Evolutionary conservation across 1,140 invertebrate species (phyloP).

Genomic region (Forficula auricularia): DNA sequence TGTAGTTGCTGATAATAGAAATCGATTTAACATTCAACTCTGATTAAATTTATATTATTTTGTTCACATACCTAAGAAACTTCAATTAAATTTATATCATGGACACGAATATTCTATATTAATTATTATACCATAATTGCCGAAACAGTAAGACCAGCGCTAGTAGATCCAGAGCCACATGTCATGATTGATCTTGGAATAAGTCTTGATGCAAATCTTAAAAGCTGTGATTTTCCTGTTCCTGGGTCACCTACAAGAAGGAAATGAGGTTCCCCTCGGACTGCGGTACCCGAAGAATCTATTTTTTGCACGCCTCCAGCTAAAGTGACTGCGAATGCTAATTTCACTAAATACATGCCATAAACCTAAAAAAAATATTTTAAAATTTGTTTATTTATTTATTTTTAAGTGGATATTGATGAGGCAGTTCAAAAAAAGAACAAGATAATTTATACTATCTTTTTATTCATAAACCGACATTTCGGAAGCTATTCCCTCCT

Average conservation of each 20-base stretch:
- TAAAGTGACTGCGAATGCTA: constrained; percentile 56
- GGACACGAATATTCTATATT: too few species aligned
- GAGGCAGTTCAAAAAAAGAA: too few species aligned
- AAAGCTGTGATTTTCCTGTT: constrained; percentile 74
- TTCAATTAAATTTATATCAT: too few species aligned
- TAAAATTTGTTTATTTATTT: too few species aligned
- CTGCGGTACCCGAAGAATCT: constrained; percentile 32
- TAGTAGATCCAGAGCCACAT: constrained; percentile 68
- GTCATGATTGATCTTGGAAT: constrained; percentile 64
- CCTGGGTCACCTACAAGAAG: constrained; percentile 82
- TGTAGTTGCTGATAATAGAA: too few species aligned
- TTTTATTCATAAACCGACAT: too few species aligned
- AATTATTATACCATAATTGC: constrained; percentile 68
- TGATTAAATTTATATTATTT: too few species aligned
- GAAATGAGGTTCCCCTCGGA: constrained; percentile 67
- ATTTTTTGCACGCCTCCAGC: constrained; percentile 46
- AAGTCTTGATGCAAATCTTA: constrained; percentile 58
- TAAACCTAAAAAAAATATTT: constrained; percentile 50
- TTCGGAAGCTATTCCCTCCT: too few species aligned
- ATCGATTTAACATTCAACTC: too few species aligned
- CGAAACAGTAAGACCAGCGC: constrained; percentile 74
- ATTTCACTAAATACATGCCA: constrained; percentile 72
- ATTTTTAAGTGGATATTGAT: too few species aligned
- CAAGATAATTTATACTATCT: too few species aligned
- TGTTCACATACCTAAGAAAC: too few species aligned